These are phyloP conservation scores for Caenorhabditis briggsae DNA, from an alignment of 1,140 invertebrate species.

Conservation along the genomic window DNA sequence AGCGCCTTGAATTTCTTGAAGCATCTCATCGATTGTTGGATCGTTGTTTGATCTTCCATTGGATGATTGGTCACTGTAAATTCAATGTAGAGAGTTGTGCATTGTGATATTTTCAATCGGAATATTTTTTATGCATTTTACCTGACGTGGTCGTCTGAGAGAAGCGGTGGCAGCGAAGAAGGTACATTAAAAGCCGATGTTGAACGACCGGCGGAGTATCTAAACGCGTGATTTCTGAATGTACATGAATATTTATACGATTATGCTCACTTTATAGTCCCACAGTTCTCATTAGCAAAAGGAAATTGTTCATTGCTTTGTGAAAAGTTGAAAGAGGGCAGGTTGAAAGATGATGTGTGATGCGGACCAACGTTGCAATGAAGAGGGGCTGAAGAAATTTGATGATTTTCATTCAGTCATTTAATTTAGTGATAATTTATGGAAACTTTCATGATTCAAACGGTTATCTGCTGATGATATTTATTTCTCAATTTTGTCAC, in stretches of 20 bases:
- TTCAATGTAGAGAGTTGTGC: too few species aligned
- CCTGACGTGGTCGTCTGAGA: conserved; percentile 38
- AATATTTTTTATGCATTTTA: background rate
- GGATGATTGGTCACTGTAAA: conserved; percentile 21
- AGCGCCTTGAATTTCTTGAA: conserved; percentile 25
- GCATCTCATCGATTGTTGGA: conserved; percentile 35
- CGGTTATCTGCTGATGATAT: too few species aligned
- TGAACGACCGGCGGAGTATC: background rate
- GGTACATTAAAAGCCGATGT: background rate
- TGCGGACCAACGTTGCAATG: conserved; percentile 48
- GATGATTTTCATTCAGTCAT: too few species aligned
- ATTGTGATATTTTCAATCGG: background rate
- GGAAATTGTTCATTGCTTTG: conserved; percentile 89
- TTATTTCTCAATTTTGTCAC: too few species aligned
- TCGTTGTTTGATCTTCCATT: background rate
- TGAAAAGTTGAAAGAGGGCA: conserved; percentile 79
- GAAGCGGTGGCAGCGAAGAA: background rate
- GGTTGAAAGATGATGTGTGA: conserved; percentile 83
- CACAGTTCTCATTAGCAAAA: conserved; percentile 98
- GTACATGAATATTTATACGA: background rate
- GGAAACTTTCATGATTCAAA: too few species aligned
- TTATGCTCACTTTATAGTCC: conserved; percentile 86
- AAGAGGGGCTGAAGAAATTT: conserved; percentile 60
- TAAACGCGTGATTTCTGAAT: background rate
- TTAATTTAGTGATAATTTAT: too few species aligned